Percentiles rank a stretch among this genome's conserved stretches.
Evolutionary conservation across 2,888 invertebrate genomes (phyloP).

Genomic region (Drosophila atroscutellata): DNA sequence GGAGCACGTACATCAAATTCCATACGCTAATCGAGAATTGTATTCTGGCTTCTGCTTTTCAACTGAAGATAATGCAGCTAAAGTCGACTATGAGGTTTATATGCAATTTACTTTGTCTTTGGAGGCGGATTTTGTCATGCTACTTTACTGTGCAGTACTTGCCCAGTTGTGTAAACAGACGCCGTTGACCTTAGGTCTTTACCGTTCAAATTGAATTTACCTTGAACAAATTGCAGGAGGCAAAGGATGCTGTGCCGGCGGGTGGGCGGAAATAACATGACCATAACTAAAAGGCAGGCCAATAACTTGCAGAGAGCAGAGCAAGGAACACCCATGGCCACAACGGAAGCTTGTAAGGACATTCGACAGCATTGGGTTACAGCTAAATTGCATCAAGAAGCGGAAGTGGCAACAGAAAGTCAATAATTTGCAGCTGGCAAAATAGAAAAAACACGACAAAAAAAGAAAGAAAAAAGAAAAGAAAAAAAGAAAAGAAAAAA

Average conservation of each 20-base stretch:
- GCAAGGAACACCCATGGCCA: slow-evolving; percentile 36
- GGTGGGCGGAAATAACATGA: slow-evolving; percentile 39
- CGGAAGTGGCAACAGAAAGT: slow-evolving; percentile 57
- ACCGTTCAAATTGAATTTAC: slow-evolving; percentile 47
- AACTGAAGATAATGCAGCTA: neutral
- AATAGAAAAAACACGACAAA: slow-evolving; percentile 5
- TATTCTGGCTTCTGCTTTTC: slow-evolving; percentile 2
- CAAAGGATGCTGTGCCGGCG: slow-evolving; percentile 29
- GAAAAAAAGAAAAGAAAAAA: slow-evolving; percentile 13
- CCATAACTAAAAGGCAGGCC: slow-evolving; percentile 53
- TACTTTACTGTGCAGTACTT: slow-evolving; percentile 34
- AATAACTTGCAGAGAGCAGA: slow-evolving; percentile 31
- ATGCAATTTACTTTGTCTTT: neutral
- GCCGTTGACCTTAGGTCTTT: slow-evolving; percentile 31
- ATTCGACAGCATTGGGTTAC: slow-evolving; percentile 58
- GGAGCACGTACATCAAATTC: slow-evolving; percentile 36
- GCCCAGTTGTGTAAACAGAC: slow-evolving; percentile 48
- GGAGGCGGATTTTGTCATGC: slow-evolving; percentile 40
- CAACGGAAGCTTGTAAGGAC: slow-evolving; percentile 55
- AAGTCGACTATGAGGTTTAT: neutral
- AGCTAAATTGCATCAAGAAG: slow-evolving; percentile 61
- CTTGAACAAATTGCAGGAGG: slow-evolving; percentile 45
- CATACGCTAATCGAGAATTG: slow-evolving; percentile 21
- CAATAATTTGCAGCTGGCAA: slow-evolving; percentile 51
- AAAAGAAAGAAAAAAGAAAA: slow-evolving; percentile 14